Evolutionary conservation across 2,797 vertebrate species (phyloP), one percentile per base, ranked within the genome.

Genomic region (Fistularia commersonii): DNA sequence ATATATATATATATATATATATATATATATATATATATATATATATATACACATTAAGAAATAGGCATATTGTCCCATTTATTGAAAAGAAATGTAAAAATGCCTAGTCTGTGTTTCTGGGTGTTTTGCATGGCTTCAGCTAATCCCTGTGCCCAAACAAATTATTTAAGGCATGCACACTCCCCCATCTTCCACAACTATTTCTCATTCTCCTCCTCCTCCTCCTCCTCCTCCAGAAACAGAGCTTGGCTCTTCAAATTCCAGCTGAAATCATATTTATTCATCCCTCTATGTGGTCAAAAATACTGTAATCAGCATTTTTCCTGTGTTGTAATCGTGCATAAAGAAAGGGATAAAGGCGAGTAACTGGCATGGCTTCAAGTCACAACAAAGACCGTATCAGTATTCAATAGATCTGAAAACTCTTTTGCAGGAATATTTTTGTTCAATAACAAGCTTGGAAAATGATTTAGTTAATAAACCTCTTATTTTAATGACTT

Each of bases 131-230:
- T 6, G 45, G 46, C 43, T 44, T 58, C 44, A 53, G 33, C 34
- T 51, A 36, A 38, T 31, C 23, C 40, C 45, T 7, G 13, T 41
- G 32, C 11, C 23, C 44, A 42, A 42, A 64, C 23, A n/a, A 54
- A 61, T 40, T 41, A 50, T 72, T 60, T 32, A 41, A 2, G 15
- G 42, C 38, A 32, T 11, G 42, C 38, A 38, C 48, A 63, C 51
- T 53, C 37, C 52, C 42, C 32, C 37, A 47, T 53, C 48, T 53
- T 57, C 45, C 6, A 42, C 34, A 66, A 51, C n/a, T 10, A 53
- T 38, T 52, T 9, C 13, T 45, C 35, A 23, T 23, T 23, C 23
- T 23, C 23, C 23, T 23, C 23, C 23, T 23, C 23, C 23, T 23
- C 23, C 23, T 23, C 23, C 23, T 46, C 38, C 13, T 56, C 45